Evolutionary conservation across 2,113 vertebrate species (phyloP).

Genomic region (Acrocephalus arundinaceus): DNA sequence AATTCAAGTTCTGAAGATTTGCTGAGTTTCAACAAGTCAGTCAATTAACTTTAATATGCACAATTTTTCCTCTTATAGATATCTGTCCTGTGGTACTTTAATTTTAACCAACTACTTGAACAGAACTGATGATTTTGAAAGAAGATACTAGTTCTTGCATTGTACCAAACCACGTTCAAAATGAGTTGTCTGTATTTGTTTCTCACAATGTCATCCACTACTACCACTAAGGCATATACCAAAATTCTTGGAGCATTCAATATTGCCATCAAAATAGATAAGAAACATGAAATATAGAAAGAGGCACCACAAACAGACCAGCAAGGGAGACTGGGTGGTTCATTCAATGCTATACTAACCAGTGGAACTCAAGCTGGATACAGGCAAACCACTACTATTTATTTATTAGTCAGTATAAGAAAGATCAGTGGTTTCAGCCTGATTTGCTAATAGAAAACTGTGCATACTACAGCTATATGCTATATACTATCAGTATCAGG

Average conservation of each 20-base stretch:
- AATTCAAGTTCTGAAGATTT: background rate
- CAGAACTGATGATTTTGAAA: background rate
- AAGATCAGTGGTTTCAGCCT: background rate
- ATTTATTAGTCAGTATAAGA: background rate
- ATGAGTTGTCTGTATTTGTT: background rate
- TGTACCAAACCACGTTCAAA: background rate
- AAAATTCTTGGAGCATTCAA: background rate
- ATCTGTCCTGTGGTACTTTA: background rate
- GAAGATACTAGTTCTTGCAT: background rate
- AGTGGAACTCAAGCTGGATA: background rate
- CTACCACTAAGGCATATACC: background rate
- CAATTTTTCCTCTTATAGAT: background rate
- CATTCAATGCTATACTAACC: background rate
- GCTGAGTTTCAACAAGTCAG: background rate
- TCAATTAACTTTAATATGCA: background rate
- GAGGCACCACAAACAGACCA: background rate
- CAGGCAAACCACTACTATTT: background rate
- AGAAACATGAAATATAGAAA: background rate
- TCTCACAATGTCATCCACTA: background rate
- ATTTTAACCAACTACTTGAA: background rate
- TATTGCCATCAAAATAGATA: background rate
- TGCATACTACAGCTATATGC: background rate
- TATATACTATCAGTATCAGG: no score
- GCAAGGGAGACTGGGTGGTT: background rate
- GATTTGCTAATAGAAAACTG: background rate